These are phyloP conservation scores for Eueremaeus valkanovi DNA, from an alignment of 2,888 invertebrate genomes.

Conservation along the genomic window DNA sequence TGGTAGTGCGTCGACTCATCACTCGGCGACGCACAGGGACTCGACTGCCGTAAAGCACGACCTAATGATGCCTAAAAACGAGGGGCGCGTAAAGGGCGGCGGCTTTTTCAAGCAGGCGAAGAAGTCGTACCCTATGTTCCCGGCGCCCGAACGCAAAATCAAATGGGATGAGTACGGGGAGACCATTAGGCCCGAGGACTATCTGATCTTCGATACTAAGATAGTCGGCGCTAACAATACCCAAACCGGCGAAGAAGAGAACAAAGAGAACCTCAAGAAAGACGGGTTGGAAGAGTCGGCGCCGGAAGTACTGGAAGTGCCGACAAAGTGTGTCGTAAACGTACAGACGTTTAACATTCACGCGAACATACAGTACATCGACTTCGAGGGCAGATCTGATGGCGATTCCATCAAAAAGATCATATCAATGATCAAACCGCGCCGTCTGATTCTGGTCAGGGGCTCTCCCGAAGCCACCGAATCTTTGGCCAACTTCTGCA, in stretches of 20 bases:
- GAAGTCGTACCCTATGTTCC: slow-evolving; percentile 95
- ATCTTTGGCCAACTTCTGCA: slow-evolving; percentile 65
- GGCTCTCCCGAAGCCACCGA: slow-evolving; percentile 67
- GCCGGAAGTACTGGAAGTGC: slow-evolving; percentile 62
- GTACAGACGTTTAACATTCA: slow-evolving; percentile 71
- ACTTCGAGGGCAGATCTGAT: slow-evolving; percentile 81
- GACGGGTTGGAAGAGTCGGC: neutral
- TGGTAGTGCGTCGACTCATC: neutral
- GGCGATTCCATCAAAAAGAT: slow-evolving; percentile 66
- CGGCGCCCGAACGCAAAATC: slow-evolving; percentile 79
- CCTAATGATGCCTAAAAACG: slow-evolving; percentile 61
- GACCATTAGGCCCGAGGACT: slow-evolving; percentile 86
- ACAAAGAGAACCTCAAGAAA: slow-evolving; percentile 46
- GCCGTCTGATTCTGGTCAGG: slow-evolving; percentile 72
- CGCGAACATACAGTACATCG: slow-evolving; percentile 87
- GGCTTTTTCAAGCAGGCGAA: slow-evolving; percentile 83
- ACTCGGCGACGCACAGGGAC: neutral
- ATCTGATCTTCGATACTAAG: slow-evolving; percentile 56
- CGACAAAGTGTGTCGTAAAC: slow-evolving; percentile 79
- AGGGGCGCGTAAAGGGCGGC: slow-evolving; percentile 55
- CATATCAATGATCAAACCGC: slow-evolving; percentile 66
- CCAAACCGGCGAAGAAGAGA: slow-evolving; percentile 43
- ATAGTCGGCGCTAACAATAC: slow-evolving; percentile 33
- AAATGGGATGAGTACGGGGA: slow-evolving; percentile 95
- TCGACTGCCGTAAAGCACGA: slow-evolving; percentile 64